These are phyloP conservation scores for Ariopsis seemanni DNA, from an alignment of 2,113 vertebrate genomes.

Conservation along the genomic window DNA sequence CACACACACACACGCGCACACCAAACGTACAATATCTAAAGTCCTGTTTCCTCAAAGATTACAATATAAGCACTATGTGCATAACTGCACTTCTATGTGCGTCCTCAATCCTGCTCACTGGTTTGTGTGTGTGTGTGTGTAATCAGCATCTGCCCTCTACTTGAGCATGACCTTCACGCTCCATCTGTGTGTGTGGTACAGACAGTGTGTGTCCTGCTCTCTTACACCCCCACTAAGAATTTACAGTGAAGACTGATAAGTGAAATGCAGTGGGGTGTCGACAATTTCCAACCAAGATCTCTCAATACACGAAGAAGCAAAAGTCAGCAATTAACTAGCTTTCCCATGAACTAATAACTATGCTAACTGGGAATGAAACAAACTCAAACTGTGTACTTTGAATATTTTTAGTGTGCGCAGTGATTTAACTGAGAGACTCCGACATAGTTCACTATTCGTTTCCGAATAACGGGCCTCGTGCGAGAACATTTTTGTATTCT, in stretches of 20 bases:
- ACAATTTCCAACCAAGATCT: not conserved
- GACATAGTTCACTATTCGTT: not conserved
- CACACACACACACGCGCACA: slow-evolving; percentile 29
- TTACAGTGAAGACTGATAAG: not conserved
- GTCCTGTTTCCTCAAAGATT: not conserved
- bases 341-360: not conserved
- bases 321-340: not conserved
- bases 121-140: not conserved
- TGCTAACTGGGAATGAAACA: not conserved
- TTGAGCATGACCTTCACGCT: slow-evolving; percentile 26
- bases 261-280: not conserved
- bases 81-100: not conserved
- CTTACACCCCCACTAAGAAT: not conserved
- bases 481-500: too few relatives aligned
- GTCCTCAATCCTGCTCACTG: not conserved
- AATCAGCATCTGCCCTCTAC: slow-evolving; percentile 25
- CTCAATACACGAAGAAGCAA: not conserved
- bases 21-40: not conserved
- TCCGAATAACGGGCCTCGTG: not conserved
- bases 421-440: not conserved
- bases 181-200: slow-evolving; percentile 20
- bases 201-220: not conserved
- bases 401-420: not conserved
- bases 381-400: not conserved
- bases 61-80: not conserved